A percentile compares a stretch with the other conserved stretches of the same genome.
Evolutionary conservation across 2,797 vertebrate genomes (phyloP).

Genomic region (Mormyrops boulengeri): DNA sequence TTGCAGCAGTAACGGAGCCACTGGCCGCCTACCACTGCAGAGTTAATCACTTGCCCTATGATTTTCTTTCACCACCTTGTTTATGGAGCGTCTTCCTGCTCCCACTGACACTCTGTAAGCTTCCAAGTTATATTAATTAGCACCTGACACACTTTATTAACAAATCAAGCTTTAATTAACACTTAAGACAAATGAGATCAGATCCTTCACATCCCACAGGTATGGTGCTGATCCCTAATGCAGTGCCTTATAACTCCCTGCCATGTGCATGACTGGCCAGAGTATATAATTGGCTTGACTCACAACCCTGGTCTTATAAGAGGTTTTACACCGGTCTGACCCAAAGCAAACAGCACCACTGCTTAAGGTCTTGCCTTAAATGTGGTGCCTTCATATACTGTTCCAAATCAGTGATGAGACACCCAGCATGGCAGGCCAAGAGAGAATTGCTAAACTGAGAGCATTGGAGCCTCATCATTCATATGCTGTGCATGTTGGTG

Average conservation of each 20-base stretch:
- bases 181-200: constrained; percentile 13
- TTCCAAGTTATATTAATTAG: not conserved
- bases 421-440: not conserved
- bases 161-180: not conserved
- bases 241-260: not conserved
- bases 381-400: not conserved
- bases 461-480: not conserved
- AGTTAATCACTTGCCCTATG: not conserved
- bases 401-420: not conserved
- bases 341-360: not conserved
- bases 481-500: not conserved
- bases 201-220: not conserved
- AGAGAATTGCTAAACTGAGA: not conserved
- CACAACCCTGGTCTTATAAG: not conserved
- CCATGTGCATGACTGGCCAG: not conserved
- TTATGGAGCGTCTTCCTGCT: not conserved
- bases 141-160: not conserved
- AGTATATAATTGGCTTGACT: not conserved
- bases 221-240: not conserved
- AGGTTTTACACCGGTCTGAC: not conserved
- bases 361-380: not conserved
- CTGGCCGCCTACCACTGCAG: not conserved
- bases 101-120: not conserved
- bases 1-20: not conserved
- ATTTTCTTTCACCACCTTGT: not conserved